Percentiles rank a stretch among this genome's conserved stretches.
Conservation (phyloP, 2,888 invertebrate genomes). For the Sarcophaga caerulescens region DNA sequence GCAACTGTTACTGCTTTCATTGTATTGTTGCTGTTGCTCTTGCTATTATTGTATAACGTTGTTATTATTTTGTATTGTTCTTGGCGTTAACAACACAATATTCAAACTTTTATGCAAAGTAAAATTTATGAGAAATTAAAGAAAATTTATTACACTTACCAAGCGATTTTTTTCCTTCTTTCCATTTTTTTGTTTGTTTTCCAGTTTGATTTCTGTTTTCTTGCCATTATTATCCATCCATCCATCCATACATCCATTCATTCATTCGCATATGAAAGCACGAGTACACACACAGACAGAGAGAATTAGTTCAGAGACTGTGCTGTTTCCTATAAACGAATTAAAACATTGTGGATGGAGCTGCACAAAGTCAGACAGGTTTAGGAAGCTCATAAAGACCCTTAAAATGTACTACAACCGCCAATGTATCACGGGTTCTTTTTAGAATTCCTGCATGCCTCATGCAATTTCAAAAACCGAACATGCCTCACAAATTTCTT, state of each 20-base stretch:
- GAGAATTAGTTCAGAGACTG: not conserved
- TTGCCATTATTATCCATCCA: not conserved
- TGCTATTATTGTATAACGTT: constrained; percentile 52
- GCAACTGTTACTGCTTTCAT: constrained; percentile 31
- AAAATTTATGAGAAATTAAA: constrained; percentile 80
- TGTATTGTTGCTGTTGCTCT: constrained; percentile 40
- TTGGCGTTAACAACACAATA: constrained; percentile 67
- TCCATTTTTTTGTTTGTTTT: not conserved
- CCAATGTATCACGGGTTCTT: not conserved
- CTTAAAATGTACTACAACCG: not conserved
- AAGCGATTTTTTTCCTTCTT: constrained; percentile 37
- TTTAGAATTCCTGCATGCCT: not conserved
- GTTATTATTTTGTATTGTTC: constrained; percentile 68
- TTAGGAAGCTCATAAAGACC: not conserved
- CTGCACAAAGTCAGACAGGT: not conserved
- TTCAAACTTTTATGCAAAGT: constrained; percentile 75
- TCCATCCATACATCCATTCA: too few relatives aligned
- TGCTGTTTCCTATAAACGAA: not conserved
- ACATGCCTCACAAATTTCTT: not conserved
- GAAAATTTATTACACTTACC: constrained; percentile 76
- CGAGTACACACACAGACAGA: not conserved
- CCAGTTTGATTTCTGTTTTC: constrained; percentile 17
- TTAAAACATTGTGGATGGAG: not conserved
- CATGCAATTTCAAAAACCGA: not conserved
- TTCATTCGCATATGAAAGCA: not conserved